phyloP scores from a whole-genome alignment of 2,888 invertebrate genomes.

The Agrypnus murinus region DNA sequence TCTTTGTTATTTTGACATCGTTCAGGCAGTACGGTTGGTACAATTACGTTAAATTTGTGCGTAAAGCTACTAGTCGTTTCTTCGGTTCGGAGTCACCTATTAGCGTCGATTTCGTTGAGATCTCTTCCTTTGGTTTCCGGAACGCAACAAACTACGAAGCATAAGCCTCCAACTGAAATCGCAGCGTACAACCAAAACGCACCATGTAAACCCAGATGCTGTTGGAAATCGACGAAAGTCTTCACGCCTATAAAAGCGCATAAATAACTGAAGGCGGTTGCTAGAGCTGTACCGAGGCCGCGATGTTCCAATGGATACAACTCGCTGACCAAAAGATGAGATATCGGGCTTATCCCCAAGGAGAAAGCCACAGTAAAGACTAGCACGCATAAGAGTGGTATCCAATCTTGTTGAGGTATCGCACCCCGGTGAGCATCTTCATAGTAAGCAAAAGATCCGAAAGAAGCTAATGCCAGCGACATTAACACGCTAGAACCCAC shows the following conservation, averaged over 20 bases:
- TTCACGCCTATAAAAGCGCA: constrained; percentile 91
- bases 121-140: constrained; percentile 95
- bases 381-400: constrained; percentile 86
- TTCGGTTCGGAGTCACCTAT: constrained; percentile 63
- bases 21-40: constrained; percentile 49
- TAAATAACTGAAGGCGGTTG: constrained; percentile 89
- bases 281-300: constrained; percentile 91
- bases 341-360: constrained; percentile 91
- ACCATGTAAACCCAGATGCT: constrained; percentile 85
- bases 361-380: constrained; percentile 91
- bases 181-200: constrained; percentile 93
- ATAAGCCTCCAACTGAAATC: constrained; percentile 85
- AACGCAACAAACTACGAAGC: constrained; percentile 89
- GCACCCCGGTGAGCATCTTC: constrained; percentile 76
- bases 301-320: constrained; percentile 88
- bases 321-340: constrained; percentile 89
- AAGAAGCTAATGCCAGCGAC: constrained; percentile 89
- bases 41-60: constrained; percentile 49
- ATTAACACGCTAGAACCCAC: constrained; percentile 89
- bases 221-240: constrained; percentile 88
- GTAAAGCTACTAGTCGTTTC: constrained; percentile 31
- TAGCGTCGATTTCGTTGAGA: constrained; percentile 90
- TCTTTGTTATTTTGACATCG: constrained; percentile 29
- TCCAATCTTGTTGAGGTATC: constrained; percentile 82
- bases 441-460: constrained; percentile 89